phyloP scores from a whole-genome alignment of 1,140 invertebrate genomes.

The Tetragonula clypearis region DNA sequence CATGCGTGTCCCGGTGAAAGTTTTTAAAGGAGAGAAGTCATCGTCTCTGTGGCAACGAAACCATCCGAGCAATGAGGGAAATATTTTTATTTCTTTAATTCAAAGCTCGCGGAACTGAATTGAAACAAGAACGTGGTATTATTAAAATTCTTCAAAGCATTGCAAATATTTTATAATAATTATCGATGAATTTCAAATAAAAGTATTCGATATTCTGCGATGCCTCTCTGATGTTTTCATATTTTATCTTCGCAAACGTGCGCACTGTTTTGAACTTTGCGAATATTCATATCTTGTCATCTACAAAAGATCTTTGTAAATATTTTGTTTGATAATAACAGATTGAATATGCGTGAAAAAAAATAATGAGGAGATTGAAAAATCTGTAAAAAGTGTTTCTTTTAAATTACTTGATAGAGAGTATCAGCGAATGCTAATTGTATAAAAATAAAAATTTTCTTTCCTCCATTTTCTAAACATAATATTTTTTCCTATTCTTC shows the following conservation, averaged over 20 bases:
- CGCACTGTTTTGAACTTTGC: too few relatives aligned
- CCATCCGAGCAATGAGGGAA: neutral
- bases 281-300: too few relatives aligned
- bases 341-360: too few relatives aligned
- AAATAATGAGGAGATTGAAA: too few relatives aligned
- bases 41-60: too few relatives aligned
- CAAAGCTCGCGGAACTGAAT: neutral
- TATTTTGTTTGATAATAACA: too few relatives aligned
- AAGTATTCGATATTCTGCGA: neutral
- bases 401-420: too few relatives aligned
- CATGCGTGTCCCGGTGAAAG: slow-evolving; percentile 4
- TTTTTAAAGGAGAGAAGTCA: neutral
- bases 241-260: neutral
- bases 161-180: neutral
- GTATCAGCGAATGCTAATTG: neutral
- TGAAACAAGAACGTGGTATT: neutral
- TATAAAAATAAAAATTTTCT: neutral
- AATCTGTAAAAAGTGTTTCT: too few relatives aligned
- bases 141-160: neutral
- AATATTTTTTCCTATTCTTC: too few relatives aligned
- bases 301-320: too few relatives aligned
- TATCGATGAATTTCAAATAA: neutral
- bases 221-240: neutral
- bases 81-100: neutral
- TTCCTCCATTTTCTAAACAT: neutral